phyloP scores from a whole-genome alignment of 2,113 vertebrate species.

The Sylvia atricapilla region DNA sequence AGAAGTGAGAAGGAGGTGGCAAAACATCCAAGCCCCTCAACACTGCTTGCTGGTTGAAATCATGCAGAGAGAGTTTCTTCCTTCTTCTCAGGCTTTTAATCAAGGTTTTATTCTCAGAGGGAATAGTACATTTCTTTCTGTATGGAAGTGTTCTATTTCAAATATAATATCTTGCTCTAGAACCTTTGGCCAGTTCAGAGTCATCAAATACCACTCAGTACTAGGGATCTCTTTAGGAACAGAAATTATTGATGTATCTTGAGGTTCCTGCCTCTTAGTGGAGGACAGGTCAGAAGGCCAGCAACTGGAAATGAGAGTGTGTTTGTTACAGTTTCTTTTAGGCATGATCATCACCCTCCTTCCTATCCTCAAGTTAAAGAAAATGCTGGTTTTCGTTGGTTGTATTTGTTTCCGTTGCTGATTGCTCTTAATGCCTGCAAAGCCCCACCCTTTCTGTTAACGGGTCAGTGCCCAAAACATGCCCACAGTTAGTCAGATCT shows the following conservation, averaged over 20 bases:
- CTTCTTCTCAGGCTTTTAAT: neutral
- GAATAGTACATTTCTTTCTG: neutral
- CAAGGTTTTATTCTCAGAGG: neutral
- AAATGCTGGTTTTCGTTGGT: neutral
- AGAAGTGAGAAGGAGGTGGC: neutral
- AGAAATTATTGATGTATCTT: neutral
- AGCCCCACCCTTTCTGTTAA: conserved; percentile 45
- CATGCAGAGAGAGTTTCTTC: neutral
- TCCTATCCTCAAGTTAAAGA: neutral
- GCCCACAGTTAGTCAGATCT: conserved; percentile 1
- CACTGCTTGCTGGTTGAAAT: neutral
- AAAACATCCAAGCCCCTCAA: neutral
- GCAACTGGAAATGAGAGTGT: neutral
- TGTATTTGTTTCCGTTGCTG: conserved; percentile 23
- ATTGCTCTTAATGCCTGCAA: neutral
- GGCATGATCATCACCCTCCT: neutral
- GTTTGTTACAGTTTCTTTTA: neutral
- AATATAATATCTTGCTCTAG: neutral
- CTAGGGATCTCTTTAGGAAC: neutral
- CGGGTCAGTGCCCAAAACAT: conserved; percentile 48
- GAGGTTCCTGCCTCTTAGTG: neutral
- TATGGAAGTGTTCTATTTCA: neutral
- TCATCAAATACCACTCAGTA: neutral
- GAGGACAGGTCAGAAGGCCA: neutral
- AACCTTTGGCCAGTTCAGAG: neutral